Evolutionary conservation across 2,797 vertebrate species (phyloP), one percentile per base, ranked within the genome.

Genomic region (Holocentrus rufus): DNA sequence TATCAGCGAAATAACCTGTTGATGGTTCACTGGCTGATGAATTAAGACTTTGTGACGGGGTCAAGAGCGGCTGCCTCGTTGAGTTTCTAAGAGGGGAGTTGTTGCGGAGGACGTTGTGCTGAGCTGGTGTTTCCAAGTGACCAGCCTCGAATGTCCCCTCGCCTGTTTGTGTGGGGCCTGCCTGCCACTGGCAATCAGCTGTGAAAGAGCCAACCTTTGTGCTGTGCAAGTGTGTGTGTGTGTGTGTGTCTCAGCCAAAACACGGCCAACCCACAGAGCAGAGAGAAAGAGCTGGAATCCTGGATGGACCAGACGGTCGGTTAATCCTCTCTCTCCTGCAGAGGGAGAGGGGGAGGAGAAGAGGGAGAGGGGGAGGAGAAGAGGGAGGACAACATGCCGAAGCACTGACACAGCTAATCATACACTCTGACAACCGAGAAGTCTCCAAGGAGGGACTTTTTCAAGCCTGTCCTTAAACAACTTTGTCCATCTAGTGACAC

Each of bases 301-400:
- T 82, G 80, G 71, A 46, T 47, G 72, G 65, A 82, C 39, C 84
- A 87, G 87, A 90, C 83, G 65, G 84, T 75, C 74, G 49, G 84
- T 70, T 91, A 92, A 91, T 91, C 90, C 79, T 42, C 67, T 84
- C 80, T 73, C 69, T 71, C 74, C 56, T 69, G 80, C 76, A 71
- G 65, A 57, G 74, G 65, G 50, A 55, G 68, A 50, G 71, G 82
- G 82, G 83, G 84, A 27, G 87, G 80, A 63, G 63, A 65, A 5
- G 52, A 46, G 63, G 42, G 61, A 80, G 65, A 50, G 71, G 82
- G 82, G 83, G 84, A 27, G 87, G 80, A 63, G 63, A 65, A 5
- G 52, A 46, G 63, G 42, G 61, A 80, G 65, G 60, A 82, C 73
- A 79, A 81, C 79, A 77, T 69, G 84, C 71, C 50, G 25, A 68